phyloP scores from a whole-genome alignment of 2,113 vertebrate species.

The Capricornis sumatraensis region DNA sequence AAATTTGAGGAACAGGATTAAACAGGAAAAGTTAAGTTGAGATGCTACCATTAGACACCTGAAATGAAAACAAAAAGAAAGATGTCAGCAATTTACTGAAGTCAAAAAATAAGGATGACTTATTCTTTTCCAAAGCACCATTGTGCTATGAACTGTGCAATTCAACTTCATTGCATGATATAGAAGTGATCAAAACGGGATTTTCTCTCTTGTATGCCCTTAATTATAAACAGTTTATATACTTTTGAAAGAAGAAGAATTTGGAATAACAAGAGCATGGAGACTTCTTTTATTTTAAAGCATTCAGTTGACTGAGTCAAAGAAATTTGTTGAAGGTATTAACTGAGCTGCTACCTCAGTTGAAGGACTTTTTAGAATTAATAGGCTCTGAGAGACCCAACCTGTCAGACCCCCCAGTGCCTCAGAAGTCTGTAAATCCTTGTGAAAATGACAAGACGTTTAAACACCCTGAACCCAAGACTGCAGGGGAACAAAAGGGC shows the following conservation, averaged over 20 bases:
- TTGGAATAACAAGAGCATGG: background rate
- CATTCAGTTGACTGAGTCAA: constrained; percentile 32
- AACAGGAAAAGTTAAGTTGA: constrained; percentile 24
- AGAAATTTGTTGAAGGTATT: constrained; percentile 52
- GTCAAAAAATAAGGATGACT: background rate
- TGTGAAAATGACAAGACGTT: constrained; percentile 68
- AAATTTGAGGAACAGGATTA: background rate
- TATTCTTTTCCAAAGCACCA: background rate
- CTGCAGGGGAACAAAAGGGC: constrained; percentile 48
- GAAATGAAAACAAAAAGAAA: constrained; percentile 18
- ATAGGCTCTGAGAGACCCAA: constrained; percentile 61
- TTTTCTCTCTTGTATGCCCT: background rate
- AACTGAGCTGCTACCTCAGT: constrained; percentile 46
- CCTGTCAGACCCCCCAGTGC: constrained; percentile 69
- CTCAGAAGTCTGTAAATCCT: constrained; percentile 59
- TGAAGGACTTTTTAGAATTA: constrained; percentile 71
- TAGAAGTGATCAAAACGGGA: background rate
- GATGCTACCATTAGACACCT: background rate
- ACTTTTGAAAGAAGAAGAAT: constrained; percentile 33
- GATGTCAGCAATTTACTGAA: constrained; percentile 1
- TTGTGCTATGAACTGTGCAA: constrained; percentile 25
- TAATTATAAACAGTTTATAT: background rate
- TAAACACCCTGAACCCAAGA: constrained; percentile 62
- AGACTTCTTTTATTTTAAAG: constrained; percentile 28
- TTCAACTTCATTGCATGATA: background rate